Base-by-base conservation (phyloP, 37 sponge, comb jelly and placozoan genomes). In the Crambe crambe region DNA sequence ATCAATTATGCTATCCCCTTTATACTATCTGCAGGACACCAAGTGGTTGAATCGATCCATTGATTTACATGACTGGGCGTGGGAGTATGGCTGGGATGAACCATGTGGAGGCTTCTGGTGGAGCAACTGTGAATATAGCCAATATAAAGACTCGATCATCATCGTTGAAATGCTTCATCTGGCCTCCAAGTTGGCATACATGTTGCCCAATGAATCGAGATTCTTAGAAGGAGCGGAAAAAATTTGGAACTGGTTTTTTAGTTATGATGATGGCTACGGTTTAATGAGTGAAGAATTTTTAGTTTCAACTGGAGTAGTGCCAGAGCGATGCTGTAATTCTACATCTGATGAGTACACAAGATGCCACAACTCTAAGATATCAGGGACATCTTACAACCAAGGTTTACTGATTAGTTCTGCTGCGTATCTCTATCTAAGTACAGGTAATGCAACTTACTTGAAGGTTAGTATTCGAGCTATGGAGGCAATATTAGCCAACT, bases 21-120 rank as follows among this genome's bases (percentile, higher is more conserved):
- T n/a, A n/a, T n/a, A n/a, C n/a, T n/a, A n/a, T n/a, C n/a, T n/a
- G n/a, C 27, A 75, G 78, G 78, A 84, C 18, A 36, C 41, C 1
- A 75, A 59, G 36, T 84, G 85, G 85, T 58, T 76, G 32, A 10
- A 77, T 54, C 70, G 77, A 35, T 76, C 85, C 22, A 39, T 77
- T 31, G 85, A 54, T 5, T 34, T 84, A 2, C 69, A 71, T 57
- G 68, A 84, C 60, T 84, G 85, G 85, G 77, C 85, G 0, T 84
- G 77, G 77, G 20, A 51, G 32, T 59, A 84, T 68, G 85, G 85
- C 37, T 84, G 85, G 85, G 85, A 84, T 47, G 70, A 51, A 10
- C 12, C 70, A 20, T 84, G 85, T 77, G 85, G 85, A 66, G 85
- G 85, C 6, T 76, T 84, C 60, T 84, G 85, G 85, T 84, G 85